Percentiles rank a stretch among this genome's conserved stretches.
Conservation (phyloP, 2,888 invertebrate species). For the Helleia helle region DNA sequence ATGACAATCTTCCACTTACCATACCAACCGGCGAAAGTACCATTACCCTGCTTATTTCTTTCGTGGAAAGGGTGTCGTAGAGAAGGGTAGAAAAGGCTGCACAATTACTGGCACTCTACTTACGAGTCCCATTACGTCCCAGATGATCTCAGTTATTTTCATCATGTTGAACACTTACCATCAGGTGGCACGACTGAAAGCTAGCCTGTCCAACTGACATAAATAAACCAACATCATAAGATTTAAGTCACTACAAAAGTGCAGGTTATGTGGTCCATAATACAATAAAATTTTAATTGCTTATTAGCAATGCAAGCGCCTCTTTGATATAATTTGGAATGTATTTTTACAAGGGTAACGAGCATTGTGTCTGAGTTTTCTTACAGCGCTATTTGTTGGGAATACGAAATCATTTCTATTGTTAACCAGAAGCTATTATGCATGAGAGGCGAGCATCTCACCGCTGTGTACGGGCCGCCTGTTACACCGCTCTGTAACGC, state of each 20-base stretch:
- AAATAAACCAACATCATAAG: no score
- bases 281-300: slow-evolving; percentile 3
- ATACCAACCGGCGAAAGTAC: no score
- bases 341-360: neutral
- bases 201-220: no score
- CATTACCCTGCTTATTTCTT: no score
- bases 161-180: no score
- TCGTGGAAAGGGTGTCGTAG: no score
- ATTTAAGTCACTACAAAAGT: no score
- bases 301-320: neutral
- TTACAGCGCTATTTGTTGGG: neutral
- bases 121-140: no score
- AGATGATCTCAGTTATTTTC: no score
- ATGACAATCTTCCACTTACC: no score
- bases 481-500: neutral
- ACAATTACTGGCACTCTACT: neutral
- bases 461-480: neutral
- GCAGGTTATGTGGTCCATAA: no score
- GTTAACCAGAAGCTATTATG: slow-evolving; percentile 37
- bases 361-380: neutral
- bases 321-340: neutral
- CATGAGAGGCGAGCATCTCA: slow-evolving; percentile 24
- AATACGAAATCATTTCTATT: slow-evolving; percentile 27
- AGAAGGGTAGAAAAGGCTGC: no score
- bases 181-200: slow-evolving; percentile 15